Percentiles rank a stretch among this genome's conserved stretches.
These are phyloP conservation scores for Tyrannus savana DNA, from an alignment of 2,113 vertebrate genomes.

Conservation along the genomic window DNA sequence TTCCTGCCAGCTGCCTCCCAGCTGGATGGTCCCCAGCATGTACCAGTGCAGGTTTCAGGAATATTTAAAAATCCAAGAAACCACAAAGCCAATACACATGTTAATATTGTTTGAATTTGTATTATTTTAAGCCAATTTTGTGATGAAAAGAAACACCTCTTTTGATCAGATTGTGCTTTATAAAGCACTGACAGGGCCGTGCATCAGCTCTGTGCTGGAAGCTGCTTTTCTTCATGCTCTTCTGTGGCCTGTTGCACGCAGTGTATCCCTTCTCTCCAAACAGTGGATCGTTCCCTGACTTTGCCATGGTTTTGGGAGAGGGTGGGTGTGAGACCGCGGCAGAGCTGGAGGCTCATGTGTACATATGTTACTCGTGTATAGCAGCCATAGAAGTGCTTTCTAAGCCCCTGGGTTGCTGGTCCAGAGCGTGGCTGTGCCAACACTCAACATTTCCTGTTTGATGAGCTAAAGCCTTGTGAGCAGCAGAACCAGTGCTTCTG, in stretches of 20 bases:
- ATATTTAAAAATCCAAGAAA: background rate
- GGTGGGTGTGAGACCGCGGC: background rate
- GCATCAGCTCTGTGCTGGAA: rapidly evolving
- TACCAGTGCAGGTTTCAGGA: background rate
- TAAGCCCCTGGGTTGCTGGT: background rate
- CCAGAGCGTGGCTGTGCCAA: rapidly evolving
- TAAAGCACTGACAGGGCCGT: rapidly evolving
- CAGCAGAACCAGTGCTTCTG: background rate
- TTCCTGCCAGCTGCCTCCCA: background rate
- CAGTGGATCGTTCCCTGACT: rapidly evolving
- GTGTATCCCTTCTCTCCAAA: background rate
- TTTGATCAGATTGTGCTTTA: background rate
- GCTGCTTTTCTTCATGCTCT: background rate
- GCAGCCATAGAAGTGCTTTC: background rate
- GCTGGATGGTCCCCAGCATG: rapidly evolving
- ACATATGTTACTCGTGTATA: background rate
- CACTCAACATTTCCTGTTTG: rapidly evolving
- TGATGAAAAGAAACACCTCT: background rate
- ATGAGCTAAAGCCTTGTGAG: background rate
- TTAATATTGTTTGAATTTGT: background rate
- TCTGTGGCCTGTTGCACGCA: background rate
- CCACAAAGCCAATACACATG: background rate
- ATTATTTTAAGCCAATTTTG: background rate
- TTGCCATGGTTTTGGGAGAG: background rate
- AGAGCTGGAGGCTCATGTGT: background rate